phyloP scores from a whole-genome alignment of 2,797 vertebrate genomes.

The Anolis apletophallus region DNA sequence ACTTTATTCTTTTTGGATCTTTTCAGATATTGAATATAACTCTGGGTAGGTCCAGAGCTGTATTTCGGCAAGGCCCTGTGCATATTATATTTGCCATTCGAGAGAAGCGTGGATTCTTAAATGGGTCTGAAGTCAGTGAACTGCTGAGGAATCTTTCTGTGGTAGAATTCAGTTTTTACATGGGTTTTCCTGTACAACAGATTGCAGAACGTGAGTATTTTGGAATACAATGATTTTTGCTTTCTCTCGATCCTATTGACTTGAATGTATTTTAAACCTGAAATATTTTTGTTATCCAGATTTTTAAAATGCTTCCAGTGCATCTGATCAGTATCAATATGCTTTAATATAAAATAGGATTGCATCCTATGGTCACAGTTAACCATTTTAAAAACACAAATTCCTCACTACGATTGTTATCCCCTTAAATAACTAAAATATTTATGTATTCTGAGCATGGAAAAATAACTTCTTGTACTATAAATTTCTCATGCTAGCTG shows the following conservation, averaged over 20 bases:
- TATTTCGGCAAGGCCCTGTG: conserved; percentile 85
- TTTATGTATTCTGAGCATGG: background rate
- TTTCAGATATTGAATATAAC: conserved; percentile 92
- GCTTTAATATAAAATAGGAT: background rate
- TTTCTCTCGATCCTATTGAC: background rate
- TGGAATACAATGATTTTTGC: background rate
- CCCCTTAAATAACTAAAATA: background rate
- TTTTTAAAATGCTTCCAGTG: background rate
- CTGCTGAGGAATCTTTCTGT: conserved; percentile 89
- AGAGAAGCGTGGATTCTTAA: conserved; percentile 82
- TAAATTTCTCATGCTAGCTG: no score
- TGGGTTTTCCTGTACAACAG: conserved; percentile 92
- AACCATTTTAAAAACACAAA: background rate
- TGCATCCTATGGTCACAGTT: background rate
- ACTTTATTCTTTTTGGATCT: conserved; percentile 49
- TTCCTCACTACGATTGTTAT: background rate
- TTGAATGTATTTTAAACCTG: background rate
- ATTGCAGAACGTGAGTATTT: conserved; percentile 91
- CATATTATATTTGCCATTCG: conserved; percentile 87
- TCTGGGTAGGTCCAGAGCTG: conserved; percentile 58
- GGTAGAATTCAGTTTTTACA: conserved; percentile 97
- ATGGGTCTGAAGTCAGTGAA: conserved; percentile 88
- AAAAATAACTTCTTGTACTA: no score
- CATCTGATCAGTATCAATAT: background rate
- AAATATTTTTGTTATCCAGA: background rate